A percentile compares a stretch with the other conserved stretches of the same genome.
Conservation (phyloP, 1,140 invertebrate species). For the honey bee (Apis mellifera) region DNA sequence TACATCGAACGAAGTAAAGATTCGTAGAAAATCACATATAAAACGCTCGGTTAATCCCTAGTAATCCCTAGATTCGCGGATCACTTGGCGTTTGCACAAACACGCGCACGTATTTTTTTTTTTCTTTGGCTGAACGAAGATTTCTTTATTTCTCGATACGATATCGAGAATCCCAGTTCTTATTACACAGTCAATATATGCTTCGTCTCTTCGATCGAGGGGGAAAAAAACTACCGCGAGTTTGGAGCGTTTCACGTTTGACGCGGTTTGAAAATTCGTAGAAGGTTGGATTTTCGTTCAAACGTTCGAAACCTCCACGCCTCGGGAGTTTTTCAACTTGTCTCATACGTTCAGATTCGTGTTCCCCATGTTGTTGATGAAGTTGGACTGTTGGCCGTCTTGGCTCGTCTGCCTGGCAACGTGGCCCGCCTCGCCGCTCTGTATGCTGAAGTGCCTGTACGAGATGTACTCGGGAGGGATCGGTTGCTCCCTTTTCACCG, state of each 20-base stretch:
- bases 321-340: constrained; percentile 65
- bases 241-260: constrained; percentile 52
- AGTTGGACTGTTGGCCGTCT: constrained; percentile 64
- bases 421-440: constrained; percentile 73
- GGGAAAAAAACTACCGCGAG: constrained; percentile 56
- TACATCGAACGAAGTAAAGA: constrained; percentile 43
- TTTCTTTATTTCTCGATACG: background rate
- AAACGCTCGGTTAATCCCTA: constrained; percentile 54
- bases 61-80: background rate
- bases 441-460: constrained; percentile 84
- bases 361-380: constrained; percentile 64
- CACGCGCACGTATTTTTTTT: background rate
- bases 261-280: background rate
- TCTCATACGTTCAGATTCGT: constrained; percentile 71
- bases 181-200: background rate
- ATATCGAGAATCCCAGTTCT: background rate
- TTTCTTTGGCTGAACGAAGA: constrained; percentile 16
- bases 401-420: constrained; percentile 62
- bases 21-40: constrained; percentile 70
- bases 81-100: constrained; percentile 22
- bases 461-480: constrained; percentile 87
- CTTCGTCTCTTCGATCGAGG: background rate
- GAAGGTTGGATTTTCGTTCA: constrained; percentile 20
- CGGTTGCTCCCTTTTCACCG: constrained; percentile 84
- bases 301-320: constrained; percentile 66